Evolutionary conservation across 2,113 vertebrate species (phyloP), one percentile per base, ranked within the genome.

Genomic region (Gavia stellata): DNA sequence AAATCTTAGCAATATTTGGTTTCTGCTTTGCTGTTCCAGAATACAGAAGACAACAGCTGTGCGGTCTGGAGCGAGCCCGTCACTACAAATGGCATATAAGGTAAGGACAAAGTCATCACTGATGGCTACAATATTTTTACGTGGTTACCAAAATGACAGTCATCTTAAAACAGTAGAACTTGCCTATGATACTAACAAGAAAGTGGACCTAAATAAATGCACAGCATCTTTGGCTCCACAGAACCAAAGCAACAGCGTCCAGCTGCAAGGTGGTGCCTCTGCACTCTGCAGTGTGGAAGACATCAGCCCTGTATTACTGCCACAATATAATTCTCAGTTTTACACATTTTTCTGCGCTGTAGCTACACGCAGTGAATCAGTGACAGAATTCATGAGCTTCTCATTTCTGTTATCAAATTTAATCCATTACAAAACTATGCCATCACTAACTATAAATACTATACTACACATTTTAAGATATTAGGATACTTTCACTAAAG

Each of bases 21-120:
- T 4, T 74, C 79, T 91, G 28, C 66, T 73, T 70, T 62, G 34
- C 28, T 88, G 8, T 40, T 89, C 40, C n/a, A 74, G 16, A 70
- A 61, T 17, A 67, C 4, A 65, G 23, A 85, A 21, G 49, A 78
- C 73, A 31, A 68, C 26, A 73, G 36, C 28, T 83, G 28, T 89
- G 34, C 3, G 2, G 8, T 45, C 42, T 0, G 0, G 18, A 49
- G 70, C 12, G 9, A 88, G 58, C 10, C 31, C 9, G 7, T 53
- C 13, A 77, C 10, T 15, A 56, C 24, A 53, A 71, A n/a, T 3
- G 3, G 31, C 28, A 85, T 6, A 23, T 21, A 29, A 49, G 3
- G 14, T 17, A 62, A 47, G 29, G 67, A 72, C 29, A 73, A 49
- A 53, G 50, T 25, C 26, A 38, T 82, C 38, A 33, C 19, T 65